Evolutionary conservation across 2,888 invertebrate species (phyloP).

Genomic region (Troides oblongomaculatus): DNA sequence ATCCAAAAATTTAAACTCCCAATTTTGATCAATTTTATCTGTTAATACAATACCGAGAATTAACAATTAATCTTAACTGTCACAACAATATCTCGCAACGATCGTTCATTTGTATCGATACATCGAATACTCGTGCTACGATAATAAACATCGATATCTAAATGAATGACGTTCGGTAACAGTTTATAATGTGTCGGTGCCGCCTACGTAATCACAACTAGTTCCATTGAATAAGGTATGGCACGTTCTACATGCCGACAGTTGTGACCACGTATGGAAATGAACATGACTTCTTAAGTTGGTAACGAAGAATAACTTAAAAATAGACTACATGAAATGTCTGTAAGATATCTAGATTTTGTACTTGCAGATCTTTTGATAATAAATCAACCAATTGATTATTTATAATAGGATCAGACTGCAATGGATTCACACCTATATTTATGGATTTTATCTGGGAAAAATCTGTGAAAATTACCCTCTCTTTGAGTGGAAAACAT

Average conservation of each 20-base stretch:
- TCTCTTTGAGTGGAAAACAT: too few species aligned
- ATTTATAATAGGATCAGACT: too few species aligned
- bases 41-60: slow-evolving; percentile 2
- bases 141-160: slow-evolving; percentile 21
- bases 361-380: too few species aligned
- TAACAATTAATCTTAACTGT: neutral
- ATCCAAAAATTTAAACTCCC: neutral
- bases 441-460: too few species aligned
- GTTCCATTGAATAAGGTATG: slow-evolving; percentile 19
- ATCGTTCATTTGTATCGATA: neutral
- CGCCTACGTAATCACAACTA: slow-evolving; percentile 21
- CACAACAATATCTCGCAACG: neutral
- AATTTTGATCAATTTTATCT: neutral
- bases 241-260: slow-evolving; percentile 6
- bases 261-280: neutral
- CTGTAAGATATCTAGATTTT: too few species aligned
- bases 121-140: slow-evolving; percentile 20
- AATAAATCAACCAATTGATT: too few species aligned
- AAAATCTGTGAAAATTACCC: too few species aligned
- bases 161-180: slow-evolving; percentile 3
- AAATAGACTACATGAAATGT: too few species aligned
- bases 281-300: too few species aligned
- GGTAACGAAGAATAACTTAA: too few species aligned
- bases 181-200: slow-evolving; percentile 21
- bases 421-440: too few species aligned